A percentile compares a stretch with the other conserved stretches of the same genome.
Evolutionary conservation across 1,140 invertebrate species (phyloP).

Genomic region (Aphaenogaster ashmeadi): DNA sequence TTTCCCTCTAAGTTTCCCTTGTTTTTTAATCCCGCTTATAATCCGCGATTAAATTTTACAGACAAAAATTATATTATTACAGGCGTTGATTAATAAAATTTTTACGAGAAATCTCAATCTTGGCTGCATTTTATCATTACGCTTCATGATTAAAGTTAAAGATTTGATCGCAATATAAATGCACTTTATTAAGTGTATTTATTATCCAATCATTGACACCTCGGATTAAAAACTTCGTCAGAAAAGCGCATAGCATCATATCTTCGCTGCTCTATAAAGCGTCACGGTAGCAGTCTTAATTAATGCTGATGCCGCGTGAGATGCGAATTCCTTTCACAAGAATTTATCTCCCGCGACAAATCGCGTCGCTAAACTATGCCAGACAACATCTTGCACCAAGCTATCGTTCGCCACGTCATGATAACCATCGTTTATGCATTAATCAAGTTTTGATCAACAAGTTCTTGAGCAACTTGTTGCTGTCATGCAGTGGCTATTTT

Average conservation of each 20-base stretch:
- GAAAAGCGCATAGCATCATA: background rate
- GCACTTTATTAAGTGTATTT: background rate
- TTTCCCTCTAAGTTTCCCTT: constrained; percentile 23
- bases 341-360: constrained; percentile 41
- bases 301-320: constrained; percentile 17
- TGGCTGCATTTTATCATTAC: background rate
- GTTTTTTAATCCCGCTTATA: constrained; percentile 30
- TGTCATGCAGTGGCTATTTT: constrained; percentile 10
- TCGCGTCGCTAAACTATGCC: constrained; percentile 35
- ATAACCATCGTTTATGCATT: constrained; percentile 43
- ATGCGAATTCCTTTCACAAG: constrained; percentile 54
- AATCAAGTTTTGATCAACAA: constrained; percentile 13
- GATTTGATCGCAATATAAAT: background rate
- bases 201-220: background rate
- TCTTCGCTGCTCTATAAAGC: background rate
- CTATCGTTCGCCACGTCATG: constrained; percentile 30
- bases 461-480: constrained; percentile 49
- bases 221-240: background rate
- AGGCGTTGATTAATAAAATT: constrained; percentile 4
- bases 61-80: constrained; percentile 26
- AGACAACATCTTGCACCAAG: constrained; percentile 22
- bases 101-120: background rate
- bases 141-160: background rate
- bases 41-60: background rate
- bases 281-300: constrained; percentile 38